Evolutionary conservation across 2,797 vertebrate genomes (phyloP), one percentile per base, ranked within the genome.

Genomic region (Muscicapa comitata): DNA sequence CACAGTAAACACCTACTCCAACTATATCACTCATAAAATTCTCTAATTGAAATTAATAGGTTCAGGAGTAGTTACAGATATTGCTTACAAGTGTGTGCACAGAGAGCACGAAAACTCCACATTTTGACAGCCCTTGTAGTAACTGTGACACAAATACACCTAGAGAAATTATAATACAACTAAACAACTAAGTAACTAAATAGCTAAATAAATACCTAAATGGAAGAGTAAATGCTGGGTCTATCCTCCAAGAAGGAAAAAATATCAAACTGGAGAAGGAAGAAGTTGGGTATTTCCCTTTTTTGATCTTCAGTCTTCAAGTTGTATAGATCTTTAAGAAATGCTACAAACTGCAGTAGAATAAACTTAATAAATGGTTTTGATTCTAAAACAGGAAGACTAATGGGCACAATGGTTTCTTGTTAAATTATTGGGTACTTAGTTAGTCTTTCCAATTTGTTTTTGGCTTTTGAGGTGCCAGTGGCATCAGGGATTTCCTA

Each of bases 11-110:
- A 75, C 21, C 73, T n/a, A 83, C 28, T 94, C n/a, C 91, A 96
- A 89, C 62, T 67, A 3, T 59, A 93, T 40, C 16, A 66, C 42
- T 33, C 71, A 13, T 7, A 92, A 77, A 94, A 86, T 76, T 90
- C 85, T 88, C 37, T 43, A 89, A 62, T 76, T 91, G 59, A 86
- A 73, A 35, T 57, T 85, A 96, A 96, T 66, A 90, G 79, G 80
- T 17, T 59, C 78, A 88, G 78, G 82, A 94, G 45, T 31, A 31
- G 75, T 61, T 45, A 90, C 51, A 63, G 25, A 66, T 35, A 76
- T 43, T 83, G 65, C 40, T 86, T 63, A 59, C 1, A 15, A 68
- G 24, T 78, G 48, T 35, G 31, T 75, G 33, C 24, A 55, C 6
- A 29, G 29, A 73, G 11, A 48, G 33, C 15, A 65, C 17, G 57